Conservation (phyloP, 2,797 vertebrate species). For the Galago senegalensis region DNA sequence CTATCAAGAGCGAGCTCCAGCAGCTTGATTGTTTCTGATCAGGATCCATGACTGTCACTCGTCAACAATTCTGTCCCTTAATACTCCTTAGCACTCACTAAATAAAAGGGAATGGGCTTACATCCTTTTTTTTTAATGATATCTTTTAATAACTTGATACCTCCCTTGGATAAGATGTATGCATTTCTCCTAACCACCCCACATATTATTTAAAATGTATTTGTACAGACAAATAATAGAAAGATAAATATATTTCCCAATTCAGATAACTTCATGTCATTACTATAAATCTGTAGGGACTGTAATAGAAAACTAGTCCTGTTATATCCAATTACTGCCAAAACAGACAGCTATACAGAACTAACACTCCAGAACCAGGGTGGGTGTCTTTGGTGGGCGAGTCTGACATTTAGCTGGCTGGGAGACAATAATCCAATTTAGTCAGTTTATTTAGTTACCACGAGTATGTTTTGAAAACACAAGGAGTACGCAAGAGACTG, state of each 20-base stretch:
- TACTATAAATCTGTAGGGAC: neutral
- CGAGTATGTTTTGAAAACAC: slow-evolving; percentile 43
- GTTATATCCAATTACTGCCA: neutral
- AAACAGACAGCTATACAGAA: neutral
- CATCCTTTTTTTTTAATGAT: neutral
- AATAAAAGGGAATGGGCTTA: neutral
- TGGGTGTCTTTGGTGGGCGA: neutral
- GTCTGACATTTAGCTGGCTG: neutral
- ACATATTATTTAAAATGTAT: neutral
- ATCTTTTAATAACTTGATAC: neutral
- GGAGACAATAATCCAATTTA: neutral
- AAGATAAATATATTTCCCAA: neutral
- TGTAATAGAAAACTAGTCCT: neutral
- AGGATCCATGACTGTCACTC: neutral
- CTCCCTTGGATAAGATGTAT: neutral
- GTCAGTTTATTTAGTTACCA: slow-evolving; percentile 12
- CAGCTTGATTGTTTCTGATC: neutral
- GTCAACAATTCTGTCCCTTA: neutral
- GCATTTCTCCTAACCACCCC: neutral
- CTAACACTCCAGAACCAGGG: neutral
- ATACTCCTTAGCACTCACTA: neutral
- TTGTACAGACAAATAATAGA: neutral
- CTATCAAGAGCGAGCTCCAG: neutral
- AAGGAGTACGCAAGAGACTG: neutral
- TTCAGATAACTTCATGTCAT: neutral